phyloP scores from a whole-genome alignment of 1,140 invertebrate species.

The Matsumurasca onukii region DNA sequence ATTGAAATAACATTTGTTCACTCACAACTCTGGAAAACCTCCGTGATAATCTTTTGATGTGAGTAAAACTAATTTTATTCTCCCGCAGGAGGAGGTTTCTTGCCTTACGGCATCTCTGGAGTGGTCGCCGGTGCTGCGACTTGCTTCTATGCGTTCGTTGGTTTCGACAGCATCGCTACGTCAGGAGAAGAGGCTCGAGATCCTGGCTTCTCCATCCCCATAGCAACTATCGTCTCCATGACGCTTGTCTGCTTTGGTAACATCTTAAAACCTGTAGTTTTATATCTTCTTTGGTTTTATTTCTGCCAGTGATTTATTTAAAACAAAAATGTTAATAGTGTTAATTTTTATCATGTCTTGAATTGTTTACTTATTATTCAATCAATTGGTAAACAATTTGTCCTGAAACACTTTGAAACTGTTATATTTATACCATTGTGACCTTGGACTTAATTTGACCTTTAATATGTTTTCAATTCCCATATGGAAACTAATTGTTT shows the following conservation, averaged over 20 bases:
- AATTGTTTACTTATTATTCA: too few relatives aligned
- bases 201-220: slow-evolving; percentile 59
- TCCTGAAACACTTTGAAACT: too few relatives aligned
- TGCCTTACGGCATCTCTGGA: slow-evolving; percentile 78
- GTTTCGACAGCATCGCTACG: slow-evolving; percentile 87
- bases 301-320: too few relatives aligned
- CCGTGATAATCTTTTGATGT: background rate
- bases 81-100: slow-evolving; percentile 64
- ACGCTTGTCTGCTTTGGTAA: slow-evolving; percentile 41
- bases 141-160: slow-evolving; percentile 91
- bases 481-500: too few relatives aligned
- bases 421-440: too few relatives aligned
- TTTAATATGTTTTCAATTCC: too few relatives aligned
- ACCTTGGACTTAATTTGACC: too few relatives aligned
- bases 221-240: slow-evolving; percentile 58
- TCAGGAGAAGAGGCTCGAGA: slow-evolving; percentile 62
- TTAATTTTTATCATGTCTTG: too few relatives aligned
- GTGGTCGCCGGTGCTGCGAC: slow-evolving; percentile 70
- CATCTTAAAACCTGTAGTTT: too few relatives aligned
- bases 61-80: background rate
- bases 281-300: too few relatives aligned
- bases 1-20: background rate
- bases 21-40: background rate
- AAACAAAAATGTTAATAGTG: too few relatives aligned
- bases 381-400: too few relatives aligned